Base-by-base conservation (phyloP, 2,888 invertebrate species). In the Resseliella maxima region DNA sequence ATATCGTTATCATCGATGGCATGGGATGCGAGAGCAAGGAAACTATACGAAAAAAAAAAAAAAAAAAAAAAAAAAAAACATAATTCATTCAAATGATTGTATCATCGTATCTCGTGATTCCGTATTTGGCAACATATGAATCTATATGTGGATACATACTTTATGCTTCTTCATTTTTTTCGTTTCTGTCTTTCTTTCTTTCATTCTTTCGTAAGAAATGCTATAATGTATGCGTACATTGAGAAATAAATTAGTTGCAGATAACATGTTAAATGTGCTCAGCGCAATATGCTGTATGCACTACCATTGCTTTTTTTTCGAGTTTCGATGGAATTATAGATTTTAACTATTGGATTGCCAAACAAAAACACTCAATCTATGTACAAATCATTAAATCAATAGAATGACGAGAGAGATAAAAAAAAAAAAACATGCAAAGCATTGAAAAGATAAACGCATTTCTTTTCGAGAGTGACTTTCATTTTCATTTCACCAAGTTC, bases 171-270 rank as follows among this genome's bases (percentile, higher is more conserved):
- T n/a, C n/a, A n/a, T n/a, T n/a, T n/a, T n/a, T n/a, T n/a, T n/a
- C n/a, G n/a, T n/a, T n/a, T n/a, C n/a, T n/a, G n/a, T n/a, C n/a
- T n/a, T n/a, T n/a, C n/a, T n/a, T n/a, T n/a, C n/a, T n/a, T 41
- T 41, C 12, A 8, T 50, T 59, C 59, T 59, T 59, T 59, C 59
- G 59, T 59, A 59, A 59, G 59, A 59, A 59, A 59, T 59, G 18
- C n/a, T 50, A 15, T 50, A 50, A 59, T 59, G 59, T 24, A 59
- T 59, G 59, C 59, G 59, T 59, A 59, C 59, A 59, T 59, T 59
- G 59, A 59, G 59, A 59, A 59, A 59, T n/a, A 59, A 24, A n/a
- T n/a, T 8, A 8, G 46, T 2, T 24, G 18, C 59, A n/a, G 59
- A 59, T 59, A 59, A 59, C 59, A 24, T 24, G 24, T 24, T 10